These are phyloP conservation scores for Athrips mouffetella DNA, from an alignment of 2,888 invertebrate species.

Conservation along the genomic window DNA sequence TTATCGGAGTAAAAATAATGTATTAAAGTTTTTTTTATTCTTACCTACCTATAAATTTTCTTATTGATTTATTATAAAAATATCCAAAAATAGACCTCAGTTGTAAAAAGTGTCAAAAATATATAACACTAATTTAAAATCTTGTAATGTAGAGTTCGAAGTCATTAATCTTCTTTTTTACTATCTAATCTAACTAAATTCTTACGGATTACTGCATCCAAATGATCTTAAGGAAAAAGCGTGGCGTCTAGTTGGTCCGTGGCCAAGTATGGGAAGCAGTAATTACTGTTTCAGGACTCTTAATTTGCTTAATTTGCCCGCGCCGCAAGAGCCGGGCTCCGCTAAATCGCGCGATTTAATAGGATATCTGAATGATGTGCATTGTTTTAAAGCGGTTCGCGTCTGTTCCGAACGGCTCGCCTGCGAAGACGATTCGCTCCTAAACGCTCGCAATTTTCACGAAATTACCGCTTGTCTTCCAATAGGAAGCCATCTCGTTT, in stretches of 20 bases:
- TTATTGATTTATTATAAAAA: too few relatives aligned
- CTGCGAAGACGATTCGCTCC: conserved; percentile 8
- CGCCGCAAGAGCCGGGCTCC: conserved; percentile 36
- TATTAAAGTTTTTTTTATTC: not conserved
- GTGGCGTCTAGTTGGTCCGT: conserved; percentile 45
- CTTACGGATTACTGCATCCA: conserved; percentile 6
- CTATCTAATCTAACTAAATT: not conserved
- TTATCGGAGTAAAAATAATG: not conserved
- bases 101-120: too few relatives aligned
- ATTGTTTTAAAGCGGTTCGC: conserved; percentile 65
- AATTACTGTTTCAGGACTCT: conserved; percentile 73
- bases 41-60: too few relatives aligned
- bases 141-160: too few relatives aligned
- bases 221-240: conserved; percentile 14
- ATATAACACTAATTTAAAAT: too few relatives aligned
- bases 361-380: conserved; percentile 69
- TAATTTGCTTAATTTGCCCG: conserved; percentile 75
- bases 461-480: conserved; percentile 12
- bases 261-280: conserved; percentile 66
- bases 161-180: too few relatives aligned
- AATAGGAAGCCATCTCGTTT: conserved; percentile 8
- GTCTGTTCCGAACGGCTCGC: conserved; percentile 49
- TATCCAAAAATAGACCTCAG: too few relatives aligned
- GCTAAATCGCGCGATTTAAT: conserved; percentile 71
- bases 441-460: conserved; percentile 17